Base-by-base conservation (phyloP, 2,797 vertebrate species). In the Phoxinus dragarum region DNA sequence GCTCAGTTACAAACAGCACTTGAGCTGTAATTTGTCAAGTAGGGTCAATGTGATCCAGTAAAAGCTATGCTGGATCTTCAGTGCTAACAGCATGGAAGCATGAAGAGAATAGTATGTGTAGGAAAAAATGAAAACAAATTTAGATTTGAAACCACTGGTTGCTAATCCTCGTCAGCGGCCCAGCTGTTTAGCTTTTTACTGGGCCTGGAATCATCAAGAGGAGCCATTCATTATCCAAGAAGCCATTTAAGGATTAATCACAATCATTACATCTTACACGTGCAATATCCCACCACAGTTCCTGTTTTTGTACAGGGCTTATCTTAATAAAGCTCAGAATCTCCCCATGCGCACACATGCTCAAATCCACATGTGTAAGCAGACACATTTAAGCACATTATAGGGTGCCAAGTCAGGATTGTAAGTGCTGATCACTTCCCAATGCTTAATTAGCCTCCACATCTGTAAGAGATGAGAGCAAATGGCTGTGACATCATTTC, bases 401-500 rank as follows among this genome's bases (percentile, higher is more conserved):
- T 36, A 80, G 54, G 71, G 69, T 59, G 84, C 82, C 86, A 89
- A 84, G 82, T 77, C 67, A 73, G 72, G 59, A 82, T 87, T 87
- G 88, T 88, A 90, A 90, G 82, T 84, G 85, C 87, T 91, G 92
- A 94, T 92, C 93, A 92, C 91, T 94, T 93, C 90, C 92, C 88
- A 89, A 88, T 90, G 88, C 74, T 92, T 93, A 90, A 93, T 89
- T 86, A 83, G 86, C 87, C 90, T 85, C 87, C 90, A 93, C 93
- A 94, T 93, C 91, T 94, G 93, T 91, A 91, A 90, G 86, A 88
- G 93, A 92, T 93, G 90, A 93, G 75, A 77, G 88, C 84, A 88
- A 90, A 91, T 89, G 80, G 89, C 89, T 89, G 89, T 93, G 93
- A 94, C 90, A 92, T 94, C 91, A 94, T 93, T 87, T 89, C 87